A percentile compares a stretch with the other conserved stretches of the same genome.
phyloP scores from a whole-genome alignment of 2,797 vertebrate genomes.

The Acrossocheilus fasciatus region DNA sequence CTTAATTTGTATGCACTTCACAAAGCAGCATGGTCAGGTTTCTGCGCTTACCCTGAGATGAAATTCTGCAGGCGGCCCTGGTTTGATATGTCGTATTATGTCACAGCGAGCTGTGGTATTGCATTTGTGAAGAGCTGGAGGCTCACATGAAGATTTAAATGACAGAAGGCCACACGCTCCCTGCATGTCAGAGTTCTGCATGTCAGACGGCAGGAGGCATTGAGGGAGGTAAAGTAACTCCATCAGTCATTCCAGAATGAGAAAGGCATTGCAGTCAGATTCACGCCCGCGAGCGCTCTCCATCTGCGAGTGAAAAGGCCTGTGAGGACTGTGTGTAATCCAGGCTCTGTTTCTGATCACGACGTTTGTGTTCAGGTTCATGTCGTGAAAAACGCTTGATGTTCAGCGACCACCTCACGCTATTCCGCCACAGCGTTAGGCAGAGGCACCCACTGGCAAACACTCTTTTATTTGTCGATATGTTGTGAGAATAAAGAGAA shows the following conservation, averaged over 20 bases:
- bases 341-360: constrained; percentile 39
- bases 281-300: constrained; percentile 35
- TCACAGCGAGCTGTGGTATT: constrained; percentile 11
- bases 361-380: constrained; percentile 27
- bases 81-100: constrained; percentile 9
- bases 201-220: constrained; percentile 33
- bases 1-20: background rate
- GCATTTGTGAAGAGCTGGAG: constrained; percentile 28
- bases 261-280: constrained; percentile 28
- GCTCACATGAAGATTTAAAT: constrained; percentile 48
- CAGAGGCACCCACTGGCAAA: background rate
- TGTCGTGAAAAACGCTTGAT: constrained; percentile 4
- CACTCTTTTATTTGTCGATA: constrained; percentile 26
- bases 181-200: constrained; percentile 13
- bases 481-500: constrained; percentile 17
- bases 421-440: background rate
- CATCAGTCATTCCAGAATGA: constrained; percentile 48
- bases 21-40: background rate
- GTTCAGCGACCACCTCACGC: background rate
- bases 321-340: constrained; percentile 28
- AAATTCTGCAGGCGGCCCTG: background rate
- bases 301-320: constrained; percentile 53
- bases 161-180: constrained; percentile 23
- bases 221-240: constrained; percentile 37
- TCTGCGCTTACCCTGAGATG: background rate